Conservation (phyloP, 2,888 invertebrate genomes). For the Netelia melanura region DNA sequence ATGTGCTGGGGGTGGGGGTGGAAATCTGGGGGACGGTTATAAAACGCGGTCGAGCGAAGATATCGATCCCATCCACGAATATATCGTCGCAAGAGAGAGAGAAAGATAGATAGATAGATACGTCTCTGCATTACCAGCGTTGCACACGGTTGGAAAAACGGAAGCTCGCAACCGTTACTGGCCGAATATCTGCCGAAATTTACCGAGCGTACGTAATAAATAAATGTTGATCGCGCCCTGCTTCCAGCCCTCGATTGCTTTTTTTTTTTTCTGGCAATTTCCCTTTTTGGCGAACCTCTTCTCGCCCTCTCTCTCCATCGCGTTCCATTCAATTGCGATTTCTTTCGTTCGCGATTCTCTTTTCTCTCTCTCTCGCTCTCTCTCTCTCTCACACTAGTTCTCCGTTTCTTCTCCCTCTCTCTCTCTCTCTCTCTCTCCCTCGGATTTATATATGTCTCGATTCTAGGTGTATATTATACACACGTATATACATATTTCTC, state of each 20-base stretch:
- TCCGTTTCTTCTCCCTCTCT: slow-evolving; percentile 31
- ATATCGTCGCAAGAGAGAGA: slow-evolving; percentile 47
- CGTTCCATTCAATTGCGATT: slow-evolving; percentile 49
- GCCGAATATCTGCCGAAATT: slow-evolving; percentile 65
- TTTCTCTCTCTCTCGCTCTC: background rate
- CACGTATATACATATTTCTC: slow-evolving; percentile 22
- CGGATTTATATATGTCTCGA: slow-evolving; percentile 57
- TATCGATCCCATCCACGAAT: slow-evolving; percentile 51
- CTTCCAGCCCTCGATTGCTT: slow-evolving; percentile 43
- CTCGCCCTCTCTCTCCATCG: slow-evolving; percentile 16
- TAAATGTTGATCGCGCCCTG: slow-evolving; percentile 67
- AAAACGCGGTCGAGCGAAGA: slow-evolving; percentile 53
- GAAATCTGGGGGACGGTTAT: slow-evolving; percentile 24
- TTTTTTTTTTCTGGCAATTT: slow-evolving; percentile 59
- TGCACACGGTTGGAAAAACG: slow-evolving; percentile 54
- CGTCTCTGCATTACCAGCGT: slow-evolving; percentile 59
- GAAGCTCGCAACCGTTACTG: slow-evolving; percentile 64
- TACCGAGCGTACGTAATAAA: slow-evolving; percentile 69
- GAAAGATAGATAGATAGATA: slow-evolving; percentile 24
- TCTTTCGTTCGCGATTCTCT: slow-evolving; percentile 35
- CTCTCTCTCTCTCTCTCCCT: slow-evolving; percentile 15
- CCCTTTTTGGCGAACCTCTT: slow-evolving; percentile 52
- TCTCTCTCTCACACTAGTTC: slow-evolving; percentile 1
- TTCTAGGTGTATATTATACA: slow-evolving; percentile 21
- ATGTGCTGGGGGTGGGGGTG: no score